Conservation (phyloP, 1,140 invertebrate genomes). For the Leptinotarsa defecta region DNA sequence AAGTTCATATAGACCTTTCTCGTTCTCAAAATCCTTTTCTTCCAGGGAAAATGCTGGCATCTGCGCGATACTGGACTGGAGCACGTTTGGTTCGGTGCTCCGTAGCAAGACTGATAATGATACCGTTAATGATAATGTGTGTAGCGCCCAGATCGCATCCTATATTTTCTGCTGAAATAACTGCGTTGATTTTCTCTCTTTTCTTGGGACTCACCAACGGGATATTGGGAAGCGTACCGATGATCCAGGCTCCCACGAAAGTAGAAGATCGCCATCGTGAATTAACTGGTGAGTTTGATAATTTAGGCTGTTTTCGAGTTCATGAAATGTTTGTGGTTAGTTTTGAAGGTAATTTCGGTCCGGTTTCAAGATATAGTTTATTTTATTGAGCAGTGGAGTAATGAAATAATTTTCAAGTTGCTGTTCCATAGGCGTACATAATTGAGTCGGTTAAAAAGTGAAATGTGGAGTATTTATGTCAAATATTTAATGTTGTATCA, state of each 20-base stretch:
- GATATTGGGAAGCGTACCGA: slow-evolving; percentile 85
- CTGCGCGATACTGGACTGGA: slow-evolving; percentile 69
- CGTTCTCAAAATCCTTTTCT: background rate
- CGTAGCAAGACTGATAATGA: slow-evolving; percentile 68
- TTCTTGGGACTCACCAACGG: slow-evolving; percentile 84
- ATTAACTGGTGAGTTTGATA: slow-evolving; percentile 64
- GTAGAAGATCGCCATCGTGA: slow-evolving; percentile 79
- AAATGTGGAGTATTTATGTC: too few species aligned
- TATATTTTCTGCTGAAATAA: slow-evolving; percentile 71
- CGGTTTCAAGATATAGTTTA: too few species aligned
- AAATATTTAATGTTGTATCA: too few species aligned
- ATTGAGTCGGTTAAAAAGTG: too few species aligned
- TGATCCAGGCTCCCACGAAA: slow-evolving; percentile 85
- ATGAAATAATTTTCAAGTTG: too few species aligned
- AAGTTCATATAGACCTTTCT: too few species aligned
- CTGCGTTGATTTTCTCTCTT: slow-evolving; percentile 72
- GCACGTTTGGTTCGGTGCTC: slow-evolving; percentile 67
- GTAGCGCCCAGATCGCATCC: slow-evolving; percentile 69
- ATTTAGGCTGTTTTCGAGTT: background rate
- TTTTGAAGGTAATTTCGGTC: too few species aligned
- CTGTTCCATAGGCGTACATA: too few species aligned
- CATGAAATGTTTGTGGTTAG: background rate
- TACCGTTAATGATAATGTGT: slow-evolving; percentile 80
- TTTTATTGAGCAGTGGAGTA: too few species aligned
- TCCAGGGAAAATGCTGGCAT: slow-evolving; percentile 18